Evolutionary conservation across 2,888 invertebrate genomes (phyloP), one percentile per base, ranked within the genome.

Genomic region (Xylophagus ater): DNA sequence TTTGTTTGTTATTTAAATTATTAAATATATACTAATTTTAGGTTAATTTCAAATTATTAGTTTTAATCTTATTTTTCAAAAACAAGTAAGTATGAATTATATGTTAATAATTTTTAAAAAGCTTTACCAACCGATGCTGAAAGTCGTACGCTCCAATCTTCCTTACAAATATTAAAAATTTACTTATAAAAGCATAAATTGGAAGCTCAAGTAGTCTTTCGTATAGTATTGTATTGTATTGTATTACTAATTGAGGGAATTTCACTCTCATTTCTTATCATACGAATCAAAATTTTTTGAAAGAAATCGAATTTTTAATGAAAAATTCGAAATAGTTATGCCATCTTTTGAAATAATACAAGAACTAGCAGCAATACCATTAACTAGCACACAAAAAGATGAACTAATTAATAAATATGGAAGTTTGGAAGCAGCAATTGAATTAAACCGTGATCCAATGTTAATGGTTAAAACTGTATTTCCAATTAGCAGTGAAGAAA

Each of bases 121-220:
- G 48, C 72, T 30, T 59, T 87, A 41, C 60, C 62, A 14, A 62
- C 68, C 7, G 58, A 70, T 18, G 56, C 64, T 12, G 64, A 71
- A 38, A 70, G 74, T 35, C 70, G 87, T 44, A 72, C 80, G 33
- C n/a, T n/a, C 89, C 90, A 2, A 66, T 93, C 43, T 81, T 85
- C 57, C 68, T 89, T 3, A 78, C 81, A 19, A 92, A 93, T 55
- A 60, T 92, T 34, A 89, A 92, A 57, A 80, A 88, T 65, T 67
- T 92, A 37, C 59, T 92, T 13, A 66, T 90, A 58, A 79, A 77
- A 53, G 78, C 84, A 0, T 64, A 86, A 42, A 67, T 86, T 26
- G 85, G 83, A 5, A 76, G 78, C 47, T 74, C 72, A 48, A 71
- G 71, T 40, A 69, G 67, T 50, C 62, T 85, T 12, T 63, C 72